A percentile compares a stretch with the other conserved stretches of the same genome.
Conservation (phyloP, 2,113 vertebrate species). For the Rissa tridactyla region DNA sequence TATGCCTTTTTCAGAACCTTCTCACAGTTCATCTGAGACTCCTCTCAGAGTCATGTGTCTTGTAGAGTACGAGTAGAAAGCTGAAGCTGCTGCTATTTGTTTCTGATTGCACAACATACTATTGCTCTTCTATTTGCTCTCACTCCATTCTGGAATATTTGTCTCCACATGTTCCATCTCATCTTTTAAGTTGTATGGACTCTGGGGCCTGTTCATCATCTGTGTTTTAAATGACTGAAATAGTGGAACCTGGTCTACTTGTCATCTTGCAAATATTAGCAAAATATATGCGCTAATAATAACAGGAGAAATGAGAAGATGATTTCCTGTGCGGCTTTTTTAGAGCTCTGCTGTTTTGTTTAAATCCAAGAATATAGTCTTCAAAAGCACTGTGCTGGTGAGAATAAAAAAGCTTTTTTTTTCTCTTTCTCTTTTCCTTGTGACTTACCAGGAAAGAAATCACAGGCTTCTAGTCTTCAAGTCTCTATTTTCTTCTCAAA, state of each 20-base stretch:
- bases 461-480: not conserved
- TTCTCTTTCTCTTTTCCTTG: not conserved
- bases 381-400: not conserved
- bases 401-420: not conserved
- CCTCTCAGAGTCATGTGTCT: not conserved
- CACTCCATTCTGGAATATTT: not conserved
- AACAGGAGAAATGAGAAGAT: not conserved
- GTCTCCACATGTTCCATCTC: not conserved
- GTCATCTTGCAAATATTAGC: not conserved
- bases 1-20: not conserved
- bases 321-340: not conserved
- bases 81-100: not conserved
- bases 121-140: not conserved
- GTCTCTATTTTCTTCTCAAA: not conserved
- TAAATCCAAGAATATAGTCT: not conserved
- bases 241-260: not conserved
- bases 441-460: not conserved
- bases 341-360: not conserved
- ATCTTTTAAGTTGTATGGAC: not conserved
- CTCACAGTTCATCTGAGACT: not conserved
- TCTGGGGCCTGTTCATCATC: not conserved
- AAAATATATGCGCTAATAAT: not conserved
- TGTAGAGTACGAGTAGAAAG: not conserved
- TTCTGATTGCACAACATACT: not conserved
- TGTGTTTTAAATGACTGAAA: not conserved